These are phyloP conservation scores for Temnothorax curvispinosus DNA, from an alignment of 1,140 invertebrate genomes.

Conservation along the genomic window DNA sequence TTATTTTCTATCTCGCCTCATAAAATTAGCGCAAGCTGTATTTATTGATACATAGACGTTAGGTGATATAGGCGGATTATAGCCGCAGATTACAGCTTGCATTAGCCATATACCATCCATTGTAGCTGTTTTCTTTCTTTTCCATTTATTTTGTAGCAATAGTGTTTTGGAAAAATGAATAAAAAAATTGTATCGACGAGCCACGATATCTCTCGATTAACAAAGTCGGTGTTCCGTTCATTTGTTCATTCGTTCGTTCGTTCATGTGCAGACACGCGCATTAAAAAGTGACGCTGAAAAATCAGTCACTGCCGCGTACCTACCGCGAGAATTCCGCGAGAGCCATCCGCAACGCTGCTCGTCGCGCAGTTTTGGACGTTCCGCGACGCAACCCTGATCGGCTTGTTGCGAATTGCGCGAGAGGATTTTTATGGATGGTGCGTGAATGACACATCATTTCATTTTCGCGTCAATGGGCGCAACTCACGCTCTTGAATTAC, in stretches of 20 bases:
- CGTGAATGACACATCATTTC: background rate
- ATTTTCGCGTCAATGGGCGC: background rate
- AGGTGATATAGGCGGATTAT: background rate
- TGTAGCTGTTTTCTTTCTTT: background rate
- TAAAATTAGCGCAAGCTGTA: background rate
- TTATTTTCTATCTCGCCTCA: background rate
- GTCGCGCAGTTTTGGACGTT: background rate
- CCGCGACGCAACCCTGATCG: background rate
- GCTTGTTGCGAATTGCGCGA: background rate
- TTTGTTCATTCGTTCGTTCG: background rate
- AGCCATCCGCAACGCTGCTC: background rate
- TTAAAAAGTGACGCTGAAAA: slow-evolving; percentile 28
- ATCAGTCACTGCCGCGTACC: background rate
- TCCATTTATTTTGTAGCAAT: slow-evolving; percentile 24
- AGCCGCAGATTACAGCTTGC: background rate
- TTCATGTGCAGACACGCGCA: background rate
- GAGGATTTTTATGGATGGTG: slow-evolving; percentile 15
- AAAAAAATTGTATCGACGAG: slow-evolving; percentile 6
- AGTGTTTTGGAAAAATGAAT: background rate
- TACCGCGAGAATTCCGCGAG: background rate
- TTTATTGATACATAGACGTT: background rate
- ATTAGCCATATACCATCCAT: background rate
- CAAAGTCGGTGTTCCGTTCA: slow-evolving; percentile 3
- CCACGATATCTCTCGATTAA: slow-evolving; percentile 29
- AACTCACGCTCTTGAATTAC: background rate